Evolutionary conservation across 2,797 vertebrate genomes (phyloP), one percentile per base, ranked within the genome.

Genomic region (Knipowitschia caucasica): DNA sequence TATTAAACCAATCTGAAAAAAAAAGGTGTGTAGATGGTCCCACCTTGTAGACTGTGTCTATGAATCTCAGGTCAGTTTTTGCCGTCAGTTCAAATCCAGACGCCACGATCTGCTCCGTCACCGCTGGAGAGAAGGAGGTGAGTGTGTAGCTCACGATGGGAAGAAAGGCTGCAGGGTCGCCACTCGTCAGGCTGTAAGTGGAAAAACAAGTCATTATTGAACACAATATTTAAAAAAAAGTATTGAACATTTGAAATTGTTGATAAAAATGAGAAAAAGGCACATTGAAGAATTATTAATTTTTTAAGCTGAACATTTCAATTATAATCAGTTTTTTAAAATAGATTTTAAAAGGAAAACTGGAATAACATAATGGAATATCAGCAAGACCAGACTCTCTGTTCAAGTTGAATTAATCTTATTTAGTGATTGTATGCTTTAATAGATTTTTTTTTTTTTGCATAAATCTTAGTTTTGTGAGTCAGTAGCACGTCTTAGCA

Each of bases 11-110:
- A 8, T 42, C 5, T 42, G 6, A 42, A 14, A 11, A 23, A 43
- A 9, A 25, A 2, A 10, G 27, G 10, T 7, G 10, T 43, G 5
- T 7, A 14, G 12, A 8, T 20, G 14, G 24, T 0, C 1, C 51
- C 63, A 97, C 97, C 95, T 98, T 99, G 67, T 97, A 99, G 68
- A 96, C 70, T 1, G 92, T 84, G 67, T 98, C 94, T 7, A 88
- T 84, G 69, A 99, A 99, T 63, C 94, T 89, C 23, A 94, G 80
- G 73, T 99, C 96, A 3, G 89, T 98, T 87, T 96, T 96, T 52
- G 92, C 92, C 2, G 85, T 77, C 25, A 99, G 86, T 59, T 98
- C 94, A 15, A 93, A 61, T 23, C 88, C 92, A 3, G 81, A 83
- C 12, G 84, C 84, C n/a, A 95, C 76, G 9, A 99, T 69, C 52